These are phyloP conservation scores for Chanos chanos DNA, from an alignment of 2,797 vertebrate genomes.

Conservation along the genomic window DNA sequence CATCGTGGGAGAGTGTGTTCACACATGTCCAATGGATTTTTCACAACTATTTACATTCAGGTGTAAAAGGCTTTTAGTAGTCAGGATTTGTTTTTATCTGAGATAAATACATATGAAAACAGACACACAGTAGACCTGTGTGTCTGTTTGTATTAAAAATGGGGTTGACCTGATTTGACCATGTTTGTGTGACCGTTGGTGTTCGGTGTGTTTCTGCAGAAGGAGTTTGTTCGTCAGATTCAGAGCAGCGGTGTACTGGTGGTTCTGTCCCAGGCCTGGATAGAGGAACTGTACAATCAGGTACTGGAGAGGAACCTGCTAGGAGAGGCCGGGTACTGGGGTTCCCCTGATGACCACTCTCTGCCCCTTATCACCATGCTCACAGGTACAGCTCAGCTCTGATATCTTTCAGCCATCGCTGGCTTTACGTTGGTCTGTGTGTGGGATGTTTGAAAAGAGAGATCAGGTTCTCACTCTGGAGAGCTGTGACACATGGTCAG, in stretches of 20 bases:
- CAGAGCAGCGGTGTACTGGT: constrained; percentile 89
- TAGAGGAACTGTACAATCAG: constrained; percentile 92
- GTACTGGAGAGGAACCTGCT: constrained; percentile 90
- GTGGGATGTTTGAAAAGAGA: too few species aligned
- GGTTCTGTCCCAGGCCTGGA: constrained; percentile 91
- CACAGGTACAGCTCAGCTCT: constrained; percentile 69
- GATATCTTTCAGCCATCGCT: background rate
- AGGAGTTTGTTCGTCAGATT: constrained; percentile 89
- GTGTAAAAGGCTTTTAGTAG: too few species aligned
- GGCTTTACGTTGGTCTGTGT: background rate
- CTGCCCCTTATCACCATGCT: constrained; percentile 90
- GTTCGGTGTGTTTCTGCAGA: constrained; percentile 69
- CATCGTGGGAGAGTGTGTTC: too few species aligned
- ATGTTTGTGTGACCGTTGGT: background rate
- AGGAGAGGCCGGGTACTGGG: constrained; percentile 90
- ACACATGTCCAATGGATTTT: too few species aligned
- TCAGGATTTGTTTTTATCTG: too few species aligned
- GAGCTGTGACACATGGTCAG: too few species aligned
- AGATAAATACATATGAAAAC: too few species aligned
- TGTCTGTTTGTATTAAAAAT: too few species aligned
- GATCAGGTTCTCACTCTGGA: too few species aligned
- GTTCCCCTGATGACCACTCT: constrained; percentile 77
- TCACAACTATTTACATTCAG: too few species aligned
- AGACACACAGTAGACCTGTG: too few species aligned
- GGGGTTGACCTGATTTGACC: too few species aligned